These are phyloP conservation scores for Strigamia transsilvanica DNA, from an alignment of 2,888 invertebrate genomes.

Conservation along the genomic window DNA sequence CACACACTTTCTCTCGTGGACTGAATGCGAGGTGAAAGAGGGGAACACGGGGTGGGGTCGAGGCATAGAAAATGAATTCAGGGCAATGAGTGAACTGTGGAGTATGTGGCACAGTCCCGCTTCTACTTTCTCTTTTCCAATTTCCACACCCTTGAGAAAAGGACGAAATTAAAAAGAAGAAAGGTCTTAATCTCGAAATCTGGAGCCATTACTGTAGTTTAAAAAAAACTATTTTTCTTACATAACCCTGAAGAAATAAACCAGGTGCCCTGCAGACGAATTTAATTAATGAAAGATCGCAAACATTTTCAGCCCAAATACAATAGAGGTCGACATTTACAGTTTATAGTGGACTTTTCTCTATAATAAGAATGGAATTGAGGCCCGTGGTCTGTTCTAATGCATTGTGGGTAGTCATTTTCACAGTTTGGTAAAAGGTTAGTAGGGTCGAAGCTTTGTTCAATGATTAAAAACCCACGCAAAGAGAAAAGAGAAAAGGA, in stretches of 20 bases:
- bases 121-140: constrained; percentile 37
- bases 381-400: constrained; percentile 3
- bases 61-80: constrained; percentile 22
- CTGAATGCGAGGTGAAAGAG: constrained; percentile 29
- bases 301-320: constrained; percentile 1
- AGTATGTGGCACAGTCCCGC: constrained; percentile 45
- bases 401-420: constrained; percentile 36
- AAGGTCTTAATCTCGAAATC: not conserved
- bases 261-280: not conserved
- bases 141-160: constrained; percentile 44
- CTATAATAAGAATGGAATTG: not conserved
- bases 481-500: not conserved
- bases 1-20: constrained; percentile 28
- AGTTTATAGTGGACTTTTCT: not conserved
- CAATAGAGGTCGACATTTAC: constrained; percentile 9
- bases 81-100: constrained; percentile 43
- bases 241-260: constrained; percentile 39
- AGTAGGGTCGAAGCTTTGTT: constrained; percentile 25
- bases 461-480: constrained; percentile 43
- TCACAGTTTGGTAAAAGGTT: constrained; percentile 23
- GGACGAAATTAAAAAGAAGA: not conserved
- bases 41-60: constrained; percentile 28
- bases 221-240: not conserved
- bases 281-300: constrained; percentile 2
- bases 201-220: not conserved